Base-by-base conservation (phyloP, 2,888 invertebrate genomes). In the Dexiosoma caninum region DNA sequence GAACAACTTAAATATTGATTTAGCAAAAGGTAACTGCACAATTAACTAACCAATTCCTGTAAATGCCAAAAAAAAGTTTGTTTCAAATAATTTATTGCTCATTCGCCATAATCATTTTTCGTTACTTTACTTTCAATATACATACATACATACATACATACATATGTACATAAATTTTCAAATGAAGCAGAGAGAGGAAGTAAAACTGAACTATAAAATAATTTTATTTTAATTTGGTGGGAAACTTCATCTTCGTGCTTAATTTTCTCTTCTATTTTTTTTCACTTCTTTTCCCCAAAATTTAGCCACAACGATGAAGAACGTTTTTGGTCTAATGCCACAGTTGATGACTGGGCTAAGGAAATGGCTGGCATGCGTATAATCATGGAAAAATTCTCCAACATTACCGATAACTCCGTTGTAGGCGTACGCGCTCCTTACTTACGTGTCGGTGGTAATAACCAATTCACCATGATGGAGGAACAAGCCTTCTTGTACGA, bases 381-480 rank as follows among this genome's bases (percentile, higher is more conserved):
- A 83, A 96, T 97, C 87, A 94, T 94, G 79, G 97, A 97, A 90
- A 97, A 97, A 88, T 97, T 93, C 91, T 94, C 97, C 77, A 97
- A 97, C 90, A 92, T 97, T 83, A 95, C 96, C 1, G 97, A 97
- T 89, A 96, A 96, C 91, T 96, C 96, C 84, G 96, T 97, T 16
- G 96, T 97, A 3, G 97, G 97, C 49, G 95, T 97, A 5, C 94
- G 97, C 74, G 96, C 97, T 5, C 97, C 97, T 0, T 97, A 97
- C 88, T 91, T 97, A 76, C 93, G 97, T 66, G 96, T 97, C 6
- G 98, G 98, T 80, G 98, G 98, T 59, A 97, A 98, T 92, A 96
- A 96, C 90, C 97, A 97, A 91, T 98, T 98, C 91, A 96, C 96
- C 85, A 98, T 98, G 97, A 97, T 98, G 97, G 95, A 96, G 90